Base-by-base conservation (phyloP, 2,888 invertebrate species). In the Drosophila antonietae region DNA sequence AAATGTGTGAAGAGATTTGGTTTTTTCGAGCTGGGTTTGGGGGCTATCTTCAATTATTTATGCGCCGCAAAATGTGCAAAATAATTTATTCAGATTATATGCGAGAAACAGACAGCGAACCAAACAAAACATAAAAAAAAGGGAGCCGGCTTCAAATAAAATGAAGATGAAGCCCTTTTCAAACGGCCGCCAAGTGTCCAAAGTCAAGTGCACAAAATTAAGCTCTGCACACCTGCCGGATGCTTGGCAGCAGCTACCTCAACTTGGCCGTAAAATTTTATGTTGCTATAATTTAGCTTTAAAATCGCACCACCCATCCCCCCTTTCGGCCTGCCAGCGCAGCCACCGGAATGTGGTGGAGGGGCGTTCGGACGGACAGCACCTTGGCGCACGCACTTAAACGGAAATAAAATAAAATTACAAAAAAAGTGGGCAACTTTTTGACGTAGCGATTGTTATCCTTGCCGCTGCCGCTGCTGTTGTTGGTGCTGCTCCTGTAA, bases 341-440 rank as follows among this genome's bases (percentile, higher is more conserved):
- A 28, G 33, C 2, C 28, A 6, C 9, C 39, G 41, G 15, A 6
- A 10, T 33, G 52, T 12, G 55, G 20, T 9, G 49, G n/a, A 33
- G 39, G 43, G n/a, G 23, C 39, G 44, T 41, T 35, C 18, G 59
- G 37, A 52, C 28, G 60, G 58, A 60, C 67, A 65, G 73, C 75
- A 68, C 60, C 69, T 75, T 65, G 69, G 31, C 74, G 51, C 76
- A 84, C 84, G 84, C 84, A 89, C 89, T 84, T 87, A 89, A 87
- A 83, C 79, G 84, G 88, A 83, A 89, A 84, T 84, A 89, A 84
- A 84, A 84, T 87, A 89, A 84, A 89, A 84, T 89, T 87, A 89
- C 88, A 89, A 89, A 89, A 84, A 84, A 84, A 89, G 89, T 84
- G 89, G 81, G 89, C 76, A 84, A 84, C 88, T 87, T 84, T 84